Conservation (phyloP, 2,797 vertebrate species). For the Pipistrellus pygmaeus region DNA sequence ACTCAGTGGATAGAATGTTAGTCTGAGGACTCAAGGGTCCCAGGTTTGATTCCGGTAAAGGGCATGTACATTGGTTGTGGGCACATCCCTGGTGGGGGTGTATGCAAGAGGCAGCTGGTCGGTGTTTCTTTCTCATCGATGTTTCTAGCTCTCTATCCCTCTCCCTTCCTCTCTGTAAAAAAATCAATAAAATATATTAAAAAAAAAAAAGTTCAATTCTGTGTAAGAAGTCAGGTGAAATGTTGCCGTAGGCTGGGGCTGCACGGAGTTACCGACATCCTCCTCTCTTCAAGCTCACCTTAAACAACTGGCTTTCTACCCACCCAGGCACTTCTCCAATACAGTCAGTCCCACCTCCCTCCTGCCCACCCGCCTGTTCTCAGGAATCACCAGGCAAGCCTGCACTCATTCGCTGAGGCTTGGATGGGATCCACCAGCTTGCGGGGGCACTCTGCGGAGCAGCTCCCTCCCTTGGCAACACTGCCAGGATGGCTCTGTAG, state of each 20-base stretch:
- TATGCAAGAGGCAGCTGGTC: too few species aligned
- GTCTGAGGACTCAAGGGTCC: too few species aligned
- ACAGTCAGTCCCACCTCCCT: not conserved
- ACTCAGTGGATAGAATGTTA: too few species aligned
- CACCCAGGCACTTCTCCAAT: not conserved
- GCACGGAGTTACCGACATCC: not conserved
- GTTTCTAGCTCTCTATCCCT: too few species aligned
- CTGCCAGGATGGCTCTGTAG: not conserved
- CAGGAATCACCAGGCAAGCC: slow-evolving; percentile 26
- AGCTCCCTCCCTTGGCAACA: not conserved
- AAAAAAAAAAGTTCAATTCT: slow-evolving; percentile 4
- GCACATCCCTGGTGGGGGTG: too few species aligned
- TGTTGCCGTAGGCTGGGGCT: not conserved
- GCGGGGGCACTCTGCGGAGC: not conserved
- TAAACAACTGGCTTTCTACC: not conserved
- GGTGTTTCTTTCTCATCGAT: too few species aligned
- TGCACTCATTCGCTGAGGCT: not conserved
- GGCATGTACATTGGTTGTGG: too few species aligned
- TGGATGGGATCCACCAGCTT: slow-evolving; percentile 6
- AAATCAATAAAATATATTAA: too few species aligned
- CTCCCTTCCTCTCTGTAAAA: too few species aligned
- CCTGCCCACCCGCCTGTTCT: not conserved
- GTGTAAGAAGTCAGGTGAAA: not conserved
- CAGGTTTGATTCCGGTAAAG: too few species aligned
- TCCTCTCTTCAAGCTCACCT: not conserved